phyloP scores from a whole-genome alignment of 2,113 vertebrate species.

The Telmatochromis bifrenatus region DNA sequence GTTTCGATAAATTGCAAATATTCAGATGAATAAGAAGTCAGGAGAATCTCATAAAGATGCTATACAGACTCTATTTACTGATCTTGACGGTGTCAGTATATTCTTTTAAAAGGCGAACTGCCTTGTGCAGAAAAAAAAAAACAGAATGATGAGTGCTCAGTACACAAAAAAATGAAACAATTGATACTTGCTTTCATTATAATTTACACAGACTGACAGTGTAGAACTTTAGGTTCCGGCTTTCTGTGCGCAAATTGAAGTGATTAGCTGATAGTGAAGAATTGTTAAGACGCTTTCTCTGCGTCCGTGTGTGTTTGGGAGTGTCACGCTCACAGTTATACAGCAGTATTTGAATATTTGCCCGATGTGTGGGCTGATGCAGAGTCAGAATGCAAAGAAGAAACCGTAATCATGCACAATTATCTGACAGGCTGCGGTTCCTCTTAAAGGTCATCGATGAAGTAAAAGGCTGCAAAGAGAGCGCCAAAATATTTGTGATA shows the following conservation, averaged over 20 bases:
- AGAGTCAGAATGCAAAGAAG: conserved; percentile 62
- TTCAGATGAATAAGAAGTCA: neutral
- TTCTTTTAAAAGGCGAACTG: neutral
- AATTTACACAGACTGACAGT: neutral
- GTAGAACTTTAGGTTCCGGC: neutral
- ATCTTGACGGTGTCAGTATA: neutral
- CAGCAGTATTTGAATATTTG: conserved; percentile 54
- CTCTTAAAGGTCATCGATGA: conserved; percentile 49
- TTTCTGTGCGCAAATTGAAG: neutral
- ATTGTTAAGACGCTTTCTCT: neutral
- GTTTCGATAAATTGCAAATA: neutral
- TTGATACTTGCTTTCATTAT: neutral
- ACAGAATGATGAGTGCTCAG: neutral
- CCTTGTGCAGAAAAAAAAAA: neutral
- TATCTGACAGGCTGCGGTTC: conserved; percentile 48
- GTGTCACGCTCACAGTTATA: conserved; percentile 35
- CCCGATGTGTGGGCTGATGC: conserved; percentile 57
- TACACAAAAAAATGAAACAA: neutral
- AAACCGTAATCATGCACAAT: conserved; percentile 44
- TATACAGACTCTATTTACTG: neutral
- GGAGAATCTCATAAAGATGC: neutral
- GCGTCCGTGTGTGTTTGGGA: neutral
- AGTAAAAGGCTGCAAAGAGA: neutral
- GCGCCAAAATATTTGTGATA: conserved; percentile 6
- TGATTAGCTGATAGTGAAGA: neutral